These are phyloP conservation scores for Gymnoscopelus braueri DNA, from an alignment of 2,797 vertebrate genomes.

Conservation along the genomic window DNA sequence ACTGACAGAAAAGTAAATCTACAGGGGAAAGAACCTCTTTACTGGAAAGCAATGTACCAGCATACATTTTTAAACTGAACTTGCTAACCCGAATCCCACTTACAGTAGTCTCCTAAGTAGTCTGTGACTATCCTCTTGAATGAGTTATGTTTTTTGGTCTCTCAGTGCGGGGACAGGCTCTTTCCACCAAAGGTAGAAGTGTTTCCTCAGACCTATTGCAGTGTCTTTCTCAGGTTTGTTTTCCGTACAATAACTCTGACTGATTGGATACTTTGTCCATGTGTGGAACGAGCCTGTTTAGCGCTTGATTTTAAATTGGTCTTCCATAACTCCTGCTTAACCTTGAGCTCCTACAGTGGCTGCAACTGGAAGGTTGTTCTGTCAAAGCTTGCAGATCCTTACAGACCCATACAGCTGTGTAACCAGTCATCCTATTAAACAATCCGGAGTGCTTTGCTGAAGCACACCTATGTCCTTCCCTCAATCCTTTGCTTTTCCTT, in stretches of 20 bases:
- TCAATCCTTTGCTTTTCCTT: conserved; percentile 42
- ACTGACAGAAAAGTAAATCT: conserved; percentile 62
- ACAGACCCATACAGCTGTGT: conserved; percentile 41
- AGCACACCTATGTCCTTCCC: conserved; percentile 49
- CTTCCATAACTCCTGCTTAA: conserved; percentile 55
- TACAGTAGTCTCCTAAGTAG: conserved; percentile 38
- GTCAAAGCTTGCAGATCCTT: conserved; percentile 26
- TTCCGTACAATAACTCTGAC: conserved; percentile 26
- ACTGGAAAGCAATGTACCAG: conserved; percentile 35
- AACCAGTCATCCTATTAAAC: conserved; percentile 43
- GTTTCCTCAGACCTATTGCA: conserved; percentile 31
- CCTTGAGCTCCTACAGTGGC: conserved; percentile 31
- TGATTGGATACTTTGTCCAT: conserved; percentile 38
- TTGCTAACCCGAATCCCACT: conserved; percentile 24
- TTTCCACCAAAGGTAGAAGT: conserved; percentile 48
- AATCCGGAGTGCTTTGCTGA: conserved; percentile 42
- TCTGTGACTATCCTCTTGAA: conserved; percentile 61
- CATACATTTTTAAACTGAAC: conserved; percentile 61
- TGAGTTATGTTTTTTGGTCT: conserved; percentile 73
- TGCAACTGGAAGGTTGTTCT: conserved; percentile 36
- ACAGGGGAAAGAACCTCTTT: conserved; percentile 36
- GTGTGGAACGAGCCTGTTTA: conserved; percentile 32
- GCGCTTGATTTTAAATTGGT: conserved; percentile 34
- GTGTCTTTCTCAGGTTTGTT: conserved; percentile 43
- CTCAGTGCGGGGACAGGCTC: conserved; percentile 60